These are phyloP conservation scores for Halocynthia roretzi DNA, from an alignment of 23 tunicate species.

Conservation along the genomic window DNA sequence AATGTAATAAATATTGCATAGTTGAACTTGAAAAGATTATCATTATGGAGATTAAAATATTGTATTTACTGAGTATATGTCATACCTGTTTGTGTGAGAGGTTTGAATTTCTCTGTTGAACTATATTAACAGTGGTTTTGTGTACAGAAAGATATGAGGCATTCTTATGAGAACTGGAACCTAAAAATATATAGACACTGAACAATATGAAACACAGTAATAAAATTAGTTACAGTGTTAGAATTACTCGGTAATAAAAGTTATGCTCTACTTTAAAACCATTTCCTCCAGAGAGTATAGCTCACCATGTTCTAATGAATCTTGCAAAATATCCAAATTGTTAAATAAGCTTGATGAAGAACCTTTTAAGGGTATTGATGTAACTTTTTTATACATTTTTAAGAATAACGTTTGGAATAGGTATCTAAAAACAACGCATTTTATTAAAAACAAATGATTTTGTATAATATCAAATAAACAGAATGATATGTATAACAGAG, in stretches of 20 bases:
- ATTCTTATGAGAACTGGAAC: background rate
- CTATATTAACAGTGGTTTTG: constrained; percentile 17
- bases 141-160: constrained; percentile 16
- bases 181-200: background rate
- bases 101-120: constrained; percentile 1
- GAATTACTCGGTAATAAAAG: background rate
- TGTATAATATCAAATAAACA: too few relatives aligned
- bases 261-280: background rate
- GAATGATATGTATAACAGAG: too few relatives aligned
- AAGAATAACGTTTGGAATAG: background rate
- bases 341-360: constrained; percentile 60
- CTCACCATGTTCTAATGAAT: constrained; percentile 21
- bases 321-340: constrained; percentile 49
- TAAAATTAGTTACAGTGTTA: too few relatives aligned
- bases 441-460: too few relatives aligned
- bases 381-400: constrained; percentile 37
- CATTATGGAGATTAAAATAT: constrained; percentile 1
- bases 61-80: background rate
- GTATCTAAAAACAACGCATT: too few relatives aligned
- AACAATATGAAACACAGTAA: background rate
- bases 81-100: constrained; percentile 5
- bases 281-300: too few relatives aligned
- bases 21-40: background rate
- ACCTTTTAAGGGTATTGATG: constrained; percentile 22
- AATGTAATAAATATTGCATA: background rate